Base-by-base conservation (phyloP, 2,113 vertebrate genomes). In the Chiloscyllium plagiosum region DNA sequence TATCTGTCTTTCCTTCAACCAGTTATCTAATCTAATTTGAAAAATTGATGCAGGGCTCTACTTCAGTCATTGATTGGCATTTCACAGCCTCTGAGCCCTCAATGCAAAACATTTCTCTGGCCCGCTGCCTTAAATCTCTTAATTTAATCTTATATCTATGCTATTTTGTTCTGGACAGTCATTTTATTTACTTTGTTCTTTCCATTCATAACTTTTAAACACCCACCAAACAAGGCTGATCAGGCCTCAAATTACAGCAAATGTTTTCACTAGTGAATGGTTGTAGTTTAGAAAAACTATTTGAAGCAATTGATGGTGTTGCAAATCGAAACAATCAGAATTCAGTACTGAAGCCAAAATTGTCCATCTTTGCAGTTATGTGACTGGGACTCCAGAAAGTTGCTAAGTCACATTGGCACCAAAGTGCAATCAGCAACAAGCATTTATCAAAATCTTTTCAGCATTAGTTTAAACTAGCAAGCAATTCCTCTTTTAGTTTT, bases 401-500 rank as follows among this genome's bases (percentile, higher is more conserved):
- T 47, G 56, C 6, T 52, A 24, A 87, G 42, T 52, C 52, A 20
- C 22, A 6, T 4, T 52, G 85, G 6, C 13, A 29, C 86, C 86
- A 89, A 61, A 65, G 87, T 65, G 56, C 29, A 92, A 92, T 92
- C 33, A 33, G 89, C 15, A 92, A 61, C 26, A 15, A 65, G 52
- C 89, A 15, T 90, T 92, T n/a, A 65, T 65, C 56, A 92, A 92
- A 92, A 92, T 65, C 33, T 33, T 92, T 92, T 65, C 89, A 65
- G n/a, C 12, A n/a, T 92, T 56, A 65, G 89, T 92, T 65, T 92
- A 66, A 92, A 65, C 26, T 29, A 61, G 26, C 24, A 87, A 52
- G 47, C 50, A 52, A 90, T n/a, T 61, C 52, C 86, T 90, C 56
- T 90, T 89, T 22, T 86, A 3, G 70, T 80, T 92, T 65, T 33